Conservation (phyloP, 2,113 vertebrate genomes). For the Antechinus flavipes region DNA sequence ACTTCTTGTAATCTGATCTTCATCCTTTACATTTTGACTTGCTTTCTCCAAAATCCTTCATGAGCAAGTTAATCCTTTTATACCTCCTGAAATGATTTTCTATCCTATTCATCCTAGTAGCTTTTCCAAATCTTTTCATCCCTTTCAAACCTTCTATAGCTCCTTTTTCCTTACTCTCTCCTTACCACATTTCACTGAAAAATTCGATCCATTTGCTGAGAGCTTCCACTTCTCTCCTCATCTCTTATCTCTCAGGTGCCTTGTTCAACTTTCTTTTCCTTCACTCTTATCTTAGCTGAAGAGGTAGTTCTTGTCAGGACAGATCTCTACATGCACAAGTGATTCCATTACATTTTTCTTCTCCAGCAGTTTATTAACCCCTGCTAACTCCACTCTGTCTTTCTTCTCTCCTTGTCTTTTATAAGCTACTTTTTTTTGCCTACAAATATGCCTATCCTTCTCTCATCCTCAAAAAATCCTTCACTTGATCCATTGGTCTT, state of each 20-base stretch:
- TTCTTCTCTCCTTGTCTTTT: neutral
- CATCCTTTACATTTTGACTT: neutral
- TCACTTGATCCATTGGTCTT: neutral
- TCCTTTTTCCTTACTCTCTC: neutral
- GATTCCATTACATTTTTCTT: neutral
- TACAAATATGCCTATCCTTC: no score
- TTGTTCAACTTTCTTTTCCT: neutral
- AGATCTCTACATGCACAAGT: neutral
- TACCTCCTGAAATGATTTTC: neutral
- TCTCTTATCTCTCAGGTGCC: neutral
- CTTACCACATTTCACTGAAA: neutral
- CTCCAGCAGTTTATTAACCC: no score
- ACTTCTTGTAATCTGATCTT: neutral
- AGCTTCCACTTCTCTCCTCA: neutral
- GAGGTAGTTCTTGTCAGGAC: neutral
- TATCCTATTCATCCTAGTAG: neutral
- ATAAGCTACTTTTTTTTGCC: neutral
- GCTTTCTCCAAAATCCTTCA: neutral
- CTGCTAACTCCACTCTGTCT: no score
- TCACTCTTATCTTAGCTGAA: neutral
- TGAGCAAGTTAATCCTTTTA: neutral
- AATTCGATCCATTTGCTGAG: neutral
- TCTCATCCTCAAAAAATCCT: neutral
- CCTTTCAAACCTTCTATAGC: neutral
- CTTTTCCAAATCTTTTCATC: neutral